Conservation (phyloP, 2,888 invertebrate species). For the Harpagoxenus sublaevis region DNA sequence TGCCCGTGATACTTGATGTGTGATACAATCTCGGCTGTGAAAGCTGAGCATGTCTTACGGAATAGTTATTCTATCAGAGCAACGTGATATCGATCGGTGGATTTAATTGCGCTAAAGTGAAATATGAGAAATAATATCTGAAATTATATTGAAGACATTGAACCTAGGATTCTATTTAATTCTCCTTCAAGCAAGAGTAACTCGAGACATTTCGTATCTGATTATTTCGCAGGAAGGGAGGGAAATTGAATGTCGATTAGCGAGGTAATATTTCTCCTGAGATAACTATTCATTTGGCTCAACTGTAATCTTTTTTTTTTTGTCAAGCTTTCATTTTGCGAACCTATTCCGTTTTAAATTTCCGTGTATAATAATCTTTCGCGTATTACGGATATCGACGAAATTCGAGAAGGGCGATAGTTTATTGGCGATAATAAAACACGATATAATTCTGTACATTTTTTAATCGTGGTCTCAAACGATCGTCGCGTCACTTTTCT, state of each 20-base stretch:
- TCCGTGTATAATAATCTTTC: neutral
- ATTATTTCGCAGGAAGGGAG: conserved; percentile 21
- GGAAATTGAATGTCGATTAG: conserved; percentile 27
- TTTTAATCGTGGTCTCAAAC: neutral
- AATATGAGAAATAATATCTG: conserved; percentile 64
- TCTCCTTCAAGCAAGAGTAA: conserved; percentile 71
- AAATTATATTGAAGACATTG: conserved; percentile 47
- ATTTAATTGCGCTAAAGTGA: conserved; percentile 74
- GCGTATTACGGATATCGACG: no score
- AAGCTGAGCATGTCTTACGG: conserved; percentile 25
- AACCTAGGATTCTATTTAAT: conserved; percentile 73
- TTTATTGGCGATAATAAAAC: neutral
- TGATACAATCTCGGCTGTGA: neutral
- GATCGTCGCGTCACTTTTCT: neutral
- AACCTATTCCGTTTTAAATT: conserved; percentile 5
- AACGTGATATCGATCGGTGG: conserved; percentile 67
- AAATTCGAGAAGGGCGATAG: neutral
- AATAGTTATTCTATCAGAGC: conserved; percentile 58
- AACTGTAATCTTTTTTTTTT: neutral
- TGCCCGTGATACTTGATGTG: neutral
- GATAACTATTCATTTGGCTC: conserved; percentile 17
- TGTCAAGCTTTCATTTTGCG: neutral
- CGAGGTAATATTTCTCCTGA: conserved; percentile 29
- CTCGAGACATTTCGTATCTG: conserved; percentile 63
- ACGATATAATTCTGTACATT: neutral